These are phyloP conservation scores for Urophycis tenuis DNA, from an alignment of 2,797 vertebrate species.

Conservation along the genomic window DNA sequence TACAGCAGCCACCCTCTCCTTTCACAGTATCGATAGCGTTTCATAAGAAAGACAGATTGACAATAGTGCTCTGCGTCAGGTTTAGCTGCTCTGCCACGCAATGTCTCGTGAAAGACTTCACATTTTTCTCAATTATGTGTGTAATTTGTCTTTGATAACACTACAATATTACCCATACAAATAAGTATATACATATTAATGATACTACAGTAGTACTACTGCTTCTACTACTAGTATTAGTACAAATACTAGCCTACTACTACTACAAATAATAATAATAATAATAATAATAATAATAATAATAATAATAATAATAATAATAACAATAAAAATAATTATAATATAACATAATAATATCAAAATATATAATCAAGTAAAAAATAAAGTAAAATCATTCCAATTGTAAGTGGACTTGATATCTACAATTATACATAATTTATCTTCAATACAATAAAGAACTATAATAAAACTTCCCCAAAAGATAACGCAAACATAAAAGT, in stretches of 20 bases:
- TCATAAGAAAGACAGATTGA: slow-evolving; percentile 54
- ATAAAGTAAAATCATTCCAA: too few species aligned
- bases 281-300: neutral
- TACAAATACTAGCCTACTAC: neutral
- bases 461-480: neutral
- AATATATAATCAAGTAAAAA: too few species aligned
- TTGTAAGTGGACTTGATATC: neutral
- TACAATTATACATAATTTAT: neutral
- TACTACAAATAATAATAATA: neutral
- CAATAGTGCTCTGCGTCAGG: slow-evolving; percentile 37
- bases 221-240: neutral
- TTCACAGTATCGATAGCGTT: slow-evolving; percentile 61
- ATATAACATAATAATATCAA: neutral
- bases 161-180: neutral
- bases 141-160: neutral
- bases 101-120: neutral
- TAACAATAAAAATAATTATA: too few species aligned
- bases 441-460: neutral
- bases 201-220: neutral
- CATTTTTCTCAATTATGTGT: neutral
- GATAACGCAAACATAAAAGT: neutral
- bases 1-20: slow-evolving; percentile 68
- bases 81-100: slow-evolving; percentile 22
- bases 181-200: neutral
- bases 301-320: neutral